These are phyloP conservation scores for Hucho hucho DNA, from an alignment of 2,113 vertebrate species.

Conservation along the genomic window DNA sequence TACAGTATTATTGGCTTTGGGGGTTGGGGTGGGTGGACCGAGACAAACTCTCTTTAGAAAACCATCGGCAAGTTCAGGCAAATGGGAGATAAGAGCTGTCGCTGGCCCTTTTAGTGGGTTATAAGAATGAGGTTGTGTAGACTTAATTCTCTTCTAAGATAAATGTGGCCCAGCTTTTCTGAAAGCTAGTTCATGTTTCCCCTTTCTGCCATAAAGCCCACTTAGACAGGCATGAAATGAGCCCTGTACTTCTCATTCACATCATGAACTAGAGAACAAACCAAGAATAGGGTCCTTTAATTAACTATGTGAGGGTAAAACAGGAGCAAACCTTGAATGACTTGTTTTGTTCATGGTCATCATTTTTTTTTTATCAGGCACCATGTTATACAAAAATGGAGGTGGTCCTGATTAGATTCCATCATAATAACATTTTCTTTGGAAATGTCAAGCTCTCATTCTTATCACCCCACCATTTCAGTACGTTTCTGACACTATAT, in stretches of 20 bases:
- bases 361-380: constrained; percentile 36
- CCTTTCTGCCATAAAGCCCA: constrained; percentile 47
- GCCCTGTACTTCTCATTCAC: constrained; percentile 61
- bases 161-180: constrained; percentile 57
- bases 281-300: constrained; percentile 67
- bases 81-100: constrained; percentile 65
- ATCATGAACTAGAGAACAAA: constrained; percentile 68
- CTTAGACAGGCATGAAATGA: constrained; percentile 64
- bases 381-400: constrained; percentile 14
- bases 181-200: constrained; percentile 55
- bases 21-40: constrained; percentile 35
- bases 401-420: background rate
- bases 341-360: constrained; percentile 39
- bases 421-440: background rate
- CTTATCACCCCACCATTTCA: background rate
- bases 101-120: constrained; percentile 57
- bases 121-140: constrained; percentile 61
- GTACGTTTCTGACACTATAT: background rate
- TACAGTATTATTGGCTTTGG: constrained; percentile 62
- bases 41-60: constrained; percentile 61
- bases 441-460: background rate
- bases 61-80: constrained; percentile 60
- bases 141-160: constrained; percentile 65
- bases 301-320: constrained; percentile 61
- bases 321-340: constrained; percentile 40